Evolutionary conservation across 2,888 invertebrate species (phyloP), one percentile per base, ranked within the genome.

Genomic region (Epistrophella euchroma): DNA sequence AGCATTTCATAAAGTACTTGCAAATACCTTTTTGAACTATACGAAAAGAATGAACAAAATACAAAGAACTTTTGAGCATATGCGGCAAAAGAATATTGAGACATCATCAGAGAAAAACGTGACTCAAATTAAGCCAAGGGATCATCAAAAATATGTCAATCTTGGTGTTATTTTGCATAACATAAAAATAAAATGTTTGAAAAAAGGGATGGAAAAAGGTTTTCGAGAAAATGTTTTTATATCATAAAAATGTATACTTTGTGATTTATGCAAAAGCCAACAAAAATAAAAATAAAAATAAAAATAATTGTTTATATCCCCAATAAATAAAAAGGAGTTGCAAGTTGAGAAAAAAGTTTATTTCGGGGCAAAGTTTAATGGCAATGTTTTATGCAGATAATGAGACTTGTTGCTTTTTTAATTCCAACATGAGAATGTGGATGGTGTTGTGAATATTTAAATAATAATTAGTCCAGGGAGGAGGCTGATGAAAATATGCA

Each of bases 1-100:
- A 85, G 60, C 81, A 81, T 81, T 85, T 85, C 81, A 81, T 81
- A 85, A 85, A 85, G 85, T 85, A 81, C 85, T 85, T 85, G 76
- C 68, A 85, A 85, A 85, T 81, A 81, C 81, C 85, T 76, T 85
- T 80, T 81, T 75, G 52, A 72, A 85, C 80, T 80, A 60, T 62
- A 19, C 60, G 40, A 40, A 47, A 50, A 58, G 22, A 43, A 66
- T 43, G 37, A 60, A 45, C 9, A 45, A 35, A n/a, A 40, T n/a
- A 45, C 17, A 35, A 50, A 13, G n/a, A 64, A 28, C 28, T 64
- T 47, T 47, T 52, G n/a, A 58, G 17, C n/a, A 47, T 37, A 68
- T 62, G 58, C 32, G 37, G 37, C 17, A 37, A 35, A 73, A 47
- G 60, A 80, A 81, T 64, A 64, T 80, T 76, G 80, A 55, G 40